phyloP scores from a whole-genome alignment of 2,113 vertebrate species.

The Chaetura pelagica region DNA sequence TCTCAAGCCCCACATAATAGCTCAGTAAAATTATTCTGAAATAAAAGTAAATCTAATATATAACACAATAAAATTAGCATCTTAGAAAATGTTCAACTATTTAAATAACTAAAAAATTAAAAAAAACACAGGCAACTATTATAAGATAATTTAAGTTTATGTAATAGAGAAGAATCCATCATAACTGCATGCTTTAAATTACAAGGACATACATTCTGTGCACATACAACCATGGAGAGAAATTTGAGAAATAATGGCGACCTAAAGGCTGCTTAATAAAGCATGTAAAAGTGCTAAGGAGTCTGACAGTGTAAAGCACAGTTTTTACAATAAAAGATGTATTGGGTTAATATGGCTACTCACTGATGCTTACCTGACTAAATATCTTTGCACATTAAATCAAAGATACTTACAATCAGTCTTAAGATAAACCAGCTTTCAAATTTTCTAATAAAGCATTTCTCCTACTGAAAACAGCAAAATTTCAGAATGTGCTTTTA shows the following conservation, averaged over 20 bases:
- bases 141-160: constrained; percentile 86
- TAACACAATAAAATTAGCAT: not conserved
- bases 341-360: constrained; percentile 98
- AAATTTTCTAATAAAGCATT: constrained; percentile 72
- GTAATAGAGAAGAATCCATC: constrained; percentile 85
- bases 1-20: constrained; percentile 23
- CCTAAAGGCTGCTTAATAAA: constrained; percentile 98
- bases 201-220: constrained; percentile 84
- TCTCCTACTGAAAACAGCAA: constrained; percentile 35
- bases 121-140: constrained; percentile 76
- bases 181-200: constrained; percentile 79
- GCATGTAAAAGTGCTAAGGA: constrained; percentile 94
- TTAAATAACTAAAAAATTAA: constrained; percentile 20
- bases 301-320: constrained; percentile 92
- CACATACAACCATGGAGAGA: constrained; percentile 86
- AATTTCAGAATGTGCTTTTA: constrained; percentile 48
- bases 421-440: constrained; percentile 83
- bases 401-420: constrained; percentile 90
- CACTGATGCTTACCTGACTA: constrained; percentile 99
- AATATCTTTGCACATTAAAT: constrained; percentile 90
- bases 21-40: not conserved
- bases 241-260: constrained; percentile 96
- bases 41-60: not conserved
- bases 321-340: constrained; percentile 99
- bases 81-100: not conserved